These are phyloP conservation scores for Varanus salvator DNA, from an alignment of 2,113 vertebrate genomes.

Conservation along the genomic window DNA sequence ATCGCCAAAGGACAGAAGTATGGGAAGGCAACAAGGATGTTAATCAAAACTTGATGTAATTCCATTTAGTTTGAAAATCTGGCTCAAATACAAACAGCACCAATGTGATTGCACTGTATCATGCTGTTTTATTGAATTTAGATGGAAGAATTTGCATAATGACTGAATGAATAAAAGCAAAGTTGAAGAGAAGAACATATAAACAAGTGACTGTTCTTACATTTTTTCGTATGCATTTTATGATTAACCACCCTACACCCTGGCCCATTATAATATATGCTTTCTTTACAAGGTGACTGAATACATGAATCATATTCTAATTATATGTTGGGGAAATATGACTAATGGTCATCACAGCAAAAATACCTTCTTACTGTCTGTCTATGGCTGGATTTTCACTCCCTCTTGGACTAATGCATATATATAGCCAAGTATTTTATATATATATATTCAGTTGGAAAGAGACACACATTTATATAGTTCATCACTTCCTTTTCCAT, in stretches of 20 bases:
- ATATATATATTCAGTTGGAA: background rate
- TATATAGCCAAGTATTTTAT: background rate
- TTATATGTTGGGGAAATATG: background rate
- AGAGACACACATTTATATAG: background rate
- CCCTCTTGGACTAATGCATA: background rate
- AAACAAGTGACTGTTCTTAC: background rate
- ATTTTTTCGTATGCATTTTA: background rate
- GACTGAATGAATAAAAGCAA: background rate
- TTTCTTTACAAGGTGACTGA: slow-evolving; percentile 3
- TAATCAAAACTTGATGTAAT: background rate
- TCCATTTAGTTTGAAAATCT: background rate
- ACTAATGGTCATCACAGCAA: background rate
- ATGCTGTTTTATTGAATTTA: slow-evolving; percentile 1
- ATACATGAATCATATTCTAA: slow-evolving; percentile 1
- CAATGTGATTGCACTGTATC: background rate
- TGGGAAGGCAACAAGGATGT: background rate
- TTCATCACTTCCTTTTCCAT: background rate
- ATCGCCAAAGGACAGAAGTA: background rate
- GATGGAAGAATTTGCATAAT: background rate
- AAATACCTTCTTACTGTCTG: background rate
- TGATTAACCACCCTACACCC: background rate
- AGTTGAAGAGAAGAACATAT: background rate
- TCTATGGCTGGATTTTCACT: background rate
- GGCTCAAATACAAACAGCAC: background rate
- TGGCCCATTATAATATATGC: background rate